Percentiles rank a stretch among this genome's conserved stretches.
These are phyloP conservation scores for Dicyrtomina minuta DNA, from an alignment of 2,888 invertebrate species.

Conservation along the genomic window DNA sequence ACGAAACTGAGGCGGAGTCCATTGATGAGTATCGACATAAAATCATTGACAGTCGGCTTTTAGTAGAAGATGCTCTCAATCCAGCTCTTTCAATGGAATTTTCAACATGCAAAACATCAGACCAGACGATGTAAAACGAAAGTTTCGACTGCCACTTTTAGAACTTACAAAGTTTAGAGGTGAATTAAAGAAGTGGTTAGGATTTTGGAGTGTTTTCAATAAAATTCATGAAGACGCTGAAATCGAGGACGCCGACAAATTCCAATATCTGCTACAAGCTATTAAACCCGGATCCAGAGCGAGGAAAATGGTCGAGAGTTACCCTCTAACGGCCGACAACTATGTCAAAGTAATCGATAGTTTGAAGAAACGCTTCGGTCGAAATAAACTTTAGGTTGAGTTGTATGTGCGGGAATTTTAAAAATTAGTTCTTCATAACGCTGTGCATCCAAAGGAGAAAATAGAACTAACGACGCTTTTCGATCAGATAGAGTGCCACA, in stretches of 20 bases:
- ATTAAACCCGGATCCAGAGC: slow-evolving; percentile 47
- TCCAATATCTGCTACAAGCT: slow-evolving; percentile 50
- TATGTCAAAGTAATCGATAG: slow-evolving; percentile 51
- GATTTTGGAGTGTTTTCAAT: slow-evolving; percentile 52
- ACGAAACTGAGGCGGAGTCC: too few relatives aligned
- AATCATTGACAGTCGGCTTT: too few relatives aligned
- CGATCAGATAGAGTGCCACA: slow-evolving; percentile 35
- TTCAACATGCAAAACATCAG: too few relatives aligned
- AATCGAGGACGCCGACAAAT: slow-evolving; percentile 33
- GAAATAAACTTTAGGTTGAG: slow-evolving; percentile 52
- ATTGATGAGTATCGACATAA: too few relatives aligned
- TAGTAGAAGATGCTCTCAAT: too few relatives aligned
- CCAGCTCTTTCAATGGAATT: too few relatives aligned
- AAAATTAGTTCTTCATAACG: slow-evolving; percentile 50
- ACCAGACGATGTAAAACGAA: too few relatives aligned
- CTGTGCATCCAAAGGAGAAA: slow-evolving; percentile 1
- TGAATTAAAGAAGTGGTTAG: slow-evolving; percentile 49
- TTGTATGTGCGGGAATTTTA: slow-evolving; percentile 54
- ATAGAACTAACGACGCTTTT: slow-evolving; percentile 17
- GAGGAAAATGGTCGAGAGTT: slow-evolving; percentile 46
- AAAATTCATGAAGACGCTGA: slow-evolving; percentile 51
- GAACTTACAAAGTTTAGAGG: slow-evolving; percentile 52
- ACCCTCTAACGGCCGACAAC: slow-evolving; percentile 46
- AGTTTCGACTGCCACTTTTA: slow-evolving; percentile 42
- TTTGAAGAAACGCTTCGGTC: slow-evolving; percentile 34